Base-by-base conservation (phyloP, 2,113 vertebrate genomes). In the Gnathonemus longibarbis region DNA sequence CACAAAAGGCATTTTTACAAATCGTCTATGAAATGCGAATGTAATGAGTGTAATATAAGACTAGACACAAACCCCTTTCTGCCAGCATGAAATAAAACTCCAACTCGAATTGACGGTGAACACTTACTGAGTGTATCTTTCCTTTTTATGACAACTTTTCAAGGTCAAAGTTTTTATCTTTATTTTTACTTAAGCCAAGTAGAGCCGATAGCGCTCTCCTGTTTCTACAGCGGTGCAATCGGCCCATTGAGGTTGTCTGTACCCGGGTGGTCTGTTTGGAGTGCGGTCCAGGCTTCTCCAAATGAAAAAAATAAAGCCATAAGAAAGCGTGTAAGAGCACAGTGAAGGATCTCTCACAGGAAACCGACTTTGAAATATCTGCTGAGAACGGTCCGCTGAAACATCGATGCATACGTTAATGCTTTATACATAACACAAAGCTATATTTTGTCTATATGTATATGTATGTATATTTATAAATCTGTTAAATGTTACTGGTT, bases 401-500 rank as follows among this genome's bases (percentile, higher is more conserved):
- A 91, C 90, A 93, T 89, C 83, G 77, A 74, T 91, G 90, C 92
- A 90, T 90, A 92, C 92, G 91, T 56, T 90, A 93, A 94, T 88
- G 94, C 95, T 96, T 96, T 95, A 95, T 93, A 94, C 89, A 91
- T 90, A 91, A 93, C 92, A 89, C 95, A 94, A 96, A 96, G 94
- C 94, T 96, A 87, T 96, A 96, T 96, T 96, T 96, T 96, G 96
- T 96, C 94, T 94, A 96, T 96, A 96, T 96, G 96, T 96, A 96
- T 91, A 96, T 96, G 94, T 96, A 94, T 96, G 95, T 95, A 96
- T 96, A 96, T 95, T 95, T 95, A 95, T 94, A 92, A 93, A 93
- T 92, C 89, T 91, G 92, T 94, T 95, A 90, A 94, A 90, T 93
- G 93, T 95, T 94, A 93, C 92, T 91, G 87, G 88, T 92, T 77